Evolutionary conservation across 2,888 invertebrate species (phyloP).

Genomic region (Malachius bipustulatus): DNA sequence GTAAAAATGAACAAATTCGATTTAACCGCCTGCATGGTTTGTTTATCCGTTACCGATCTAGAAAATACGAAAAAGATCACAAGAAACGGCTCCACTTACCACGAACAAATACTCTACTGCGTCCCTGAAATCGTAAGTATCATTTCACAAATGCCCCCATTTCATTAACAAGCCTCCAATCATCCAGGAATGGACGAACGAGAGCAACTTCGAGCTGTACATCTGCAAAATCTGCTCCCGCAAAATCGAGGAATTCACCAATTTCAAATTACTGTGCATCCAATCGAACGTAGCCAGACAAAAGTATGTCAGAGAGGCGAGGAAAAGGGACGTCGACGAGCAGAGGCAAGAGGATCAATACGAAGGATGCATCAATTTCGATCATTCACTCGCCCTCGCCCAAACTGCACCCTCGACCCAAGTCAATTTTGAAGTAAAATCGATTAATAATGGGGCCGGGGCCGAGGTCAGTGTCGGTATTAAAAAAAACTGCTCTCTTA

Average conservation of each 20-base stretch:
- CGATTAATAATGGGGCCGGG: no score
- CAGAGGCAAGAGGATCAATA: neutral
- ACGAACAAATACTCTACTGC: neutral
- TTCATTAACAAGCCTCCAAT: neutral
- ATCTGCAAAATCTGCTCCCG: neutral
- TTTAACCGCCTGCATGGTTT: neutral
- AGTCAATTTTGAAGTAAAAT: no score
- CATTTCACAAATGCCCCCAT: neutral
- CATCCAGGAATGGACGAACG: neutral
- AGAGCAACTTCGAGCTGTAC: no score
- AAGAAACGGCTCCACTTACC: neutral
- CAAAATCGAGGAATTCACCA: slow-evolving; percentile 1
- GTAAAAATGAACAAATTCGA: slow-evolving; percentile 1
- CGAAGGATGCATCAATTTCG: neutral
- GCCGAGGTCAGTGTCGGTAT: neutral
- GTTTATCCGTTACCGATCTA: neutral
- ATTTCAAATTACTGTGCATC: slow-evolving; percentile 1
- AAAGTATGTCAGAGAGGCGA: neutral
- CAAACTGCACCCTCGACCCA: neutral
- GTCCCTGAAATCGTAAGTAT: neutral
- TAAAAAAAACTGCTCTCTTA: neutral
- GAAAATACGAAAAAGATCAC: neutral
- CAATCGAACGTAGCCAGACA: neutral
- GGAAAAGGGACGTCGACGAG: neutral
- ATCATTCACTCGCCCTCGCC: neutral